These are phyloP conservation scores for Sprattus sprattus DNA, from an alignment of 2,113 vertebrate species.

Conservation along the genomic window DNA sequence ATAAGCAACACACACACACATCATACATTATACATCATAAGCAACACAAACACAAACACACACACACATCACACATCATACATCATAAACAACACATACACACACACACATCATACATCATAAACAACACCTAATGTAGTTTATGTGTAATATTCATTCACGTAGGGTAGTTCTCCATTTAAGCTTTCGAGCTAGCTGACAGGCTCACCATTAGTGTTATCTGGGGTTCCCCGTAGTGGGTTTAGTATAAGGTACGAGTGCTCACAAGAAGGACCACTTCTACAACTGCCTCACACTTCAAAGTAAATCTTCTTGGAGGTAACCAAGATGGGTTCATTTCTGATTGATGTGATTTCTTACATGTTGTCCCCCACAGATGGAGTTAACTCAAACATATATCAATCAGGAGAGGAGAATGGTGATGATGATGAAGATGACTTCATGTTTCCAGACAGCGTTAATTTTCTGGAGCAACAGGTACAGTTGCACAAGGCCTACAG, in stretches of 20 bases:
- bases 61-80: neutral
- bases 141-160: too few species aligned
- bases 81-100: neutral
- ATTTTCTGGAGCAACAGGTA: constrained; percentile 64
- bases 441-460: constrained; percentile 55
- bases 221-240: too few species aligned
- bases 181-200: too few species aligned
- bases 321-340: neutral
- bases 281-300: too few species aligned
- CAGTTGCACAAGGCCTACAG: neutral
- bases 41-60: too few species aligned
- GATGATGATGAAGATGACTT: constrained; percentile 65
- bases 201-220: too few species aligned
- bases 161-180: too few species aligned
- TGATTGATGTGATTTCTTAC: neutral
- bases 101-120: too few species aligned
- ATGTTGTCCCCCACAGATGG: constrained; percentile 37
- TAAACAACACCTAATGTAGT: too few species aligned
- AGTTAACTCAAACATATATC: constrained; percentile 40
- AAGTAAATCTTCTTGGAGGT: neutral
- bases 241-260: too few species aligned
- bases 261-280: neutral
- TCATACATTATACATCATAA: too few species aligned
- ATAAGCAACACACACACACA: too few species aligned
- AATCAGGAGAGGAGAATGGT: constrained; percentile 62